phyloP scores from a whole-genome alignment of 2,797 vertebrate genomes.

The Cottoperca gobio region DNA sequence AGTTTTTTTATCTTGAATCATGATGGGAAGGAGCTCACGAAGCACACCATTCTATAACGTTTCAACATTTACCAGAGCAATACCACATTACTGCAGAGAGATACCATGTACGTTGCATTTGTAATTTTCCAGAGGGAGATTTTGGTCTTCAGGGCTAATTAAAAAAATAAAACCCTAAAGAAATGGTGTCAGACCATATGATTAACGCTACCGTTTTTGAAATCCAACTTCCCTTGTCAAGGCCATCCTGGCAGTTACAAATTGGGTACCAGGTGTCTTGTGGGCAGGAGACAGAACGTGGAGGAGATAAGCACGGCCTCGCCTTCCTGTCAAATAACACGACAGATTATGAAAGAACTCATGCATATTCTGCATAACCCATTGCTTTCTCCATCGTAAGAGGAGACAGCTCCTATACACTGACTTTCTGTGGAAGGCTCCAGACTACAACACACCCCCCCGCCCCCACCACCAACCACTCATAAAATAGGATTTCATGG shows the following conservation, averaged over 20 bases:
- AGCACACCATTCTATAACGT: constrained; percentile 33
- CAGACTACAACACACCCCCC: constrained; percentile 7
- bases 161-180: constrained; percentile 35
- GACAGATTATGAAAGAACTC: constrained; percentile 65
- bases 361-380: constrained; percentile 58
- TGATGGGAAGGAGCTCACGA: constrained; percentile 13
- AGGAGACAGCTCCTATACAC: constrained; percentile 33
- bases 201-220: constrained; percentile 59
- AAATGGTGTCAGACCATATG: constrained; percentile 45
- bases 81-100: constrained; percentile 15
- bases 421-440: constrained; percentile 29
- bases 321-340: constrained; percentile 68
- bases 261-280: constrained; percentile 71
- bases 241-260: constrained; percentile 61
- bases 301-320: constrained; percentile 63
- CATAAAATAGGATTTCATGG: constrained; percentile 62
- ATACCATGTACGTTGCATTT: constrained; percentile 29
- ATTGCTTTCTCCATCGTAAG: constrained; percentile 38
- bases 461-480: not conserved
- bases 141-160: constrained; percentile 40
- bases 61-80: constrained; percentile 39
- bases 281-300: constrained; percentile 57
- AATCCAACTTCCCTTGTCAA: constrained; percentile 54
- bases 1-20: constrained; percentile 35
- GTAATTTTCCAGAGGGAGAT: constrained; percentile 39